Evolutionary conservation across 2,888 invertebrate genomes (phyloP).

Genomic region (Himalopsyche japonica): DNA sequence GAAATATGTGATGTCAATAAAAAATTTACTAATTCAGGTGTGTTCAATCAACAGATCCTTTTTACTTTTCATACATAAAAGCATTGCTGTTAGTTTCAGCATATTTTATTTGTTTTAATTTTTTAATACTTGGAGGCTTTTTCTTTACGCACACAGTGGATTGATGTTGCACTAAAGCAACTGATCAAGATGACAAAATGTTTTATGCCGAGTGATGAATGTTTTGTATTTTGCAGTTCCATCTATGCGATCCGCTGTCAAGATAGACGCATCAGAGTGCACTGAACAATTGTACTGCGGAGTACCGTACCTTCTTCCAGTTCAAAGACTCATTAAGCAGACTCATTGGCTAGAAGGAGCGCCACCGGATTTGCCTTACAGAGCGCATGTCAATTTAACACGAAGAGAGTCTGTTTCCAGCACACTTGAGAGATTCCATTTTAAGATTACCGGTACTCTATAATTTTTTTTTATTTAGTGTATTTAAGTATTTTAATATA

Average conservation of each 20-base stretch:
- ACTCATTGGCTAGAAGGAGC: slow-evolving; percentile 65
- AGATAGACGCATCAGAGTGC: slow-evolving; percentile 54
- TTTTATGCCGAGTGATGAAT: no score
- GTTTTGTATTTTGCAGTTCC: slow-evolving; percentile 41
- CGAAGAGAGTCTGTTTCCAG: slow-evolving; percentile 48
- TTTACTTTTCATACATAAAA: no score
- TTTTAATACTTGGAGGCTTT: no score
- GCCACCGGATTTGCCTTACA: slow-evolving; percentile 55
- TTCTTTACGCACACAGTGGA: no score
- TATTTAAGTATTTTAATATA: not conserved
- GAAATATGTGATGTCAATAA: no score
- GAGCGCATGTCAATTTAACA: slow-evolving; percentile 55
- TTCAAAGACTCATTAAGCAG: slow-evolving; percentile 67
- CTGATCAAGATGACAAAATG: no score
- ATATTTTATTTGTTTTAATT: no score
- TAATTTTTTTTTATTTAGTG: no score
- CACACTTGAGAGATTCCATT: slow-evolving; percentile 51
- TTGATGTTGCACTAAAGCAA: no score
- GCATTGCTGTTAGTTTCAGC: no score
- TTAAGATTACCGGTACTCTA: slow-evolving; percentile 56
- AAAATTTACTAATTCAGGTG: no score
- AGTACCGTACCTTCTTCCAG: slow-evolving; percentile 78
- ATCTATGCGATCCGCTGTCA: slow-evolving; percentile 40
- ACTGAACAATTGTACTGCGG: slow-evolving; percentile 73
- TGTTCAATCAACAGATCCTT: no score